Evolutionary conservation across 2,113 vertebrate genomes (phyloP), one percentile per base, ranked within the genome.

Genomic region (Apistogramma diplotaenia): DNA sequence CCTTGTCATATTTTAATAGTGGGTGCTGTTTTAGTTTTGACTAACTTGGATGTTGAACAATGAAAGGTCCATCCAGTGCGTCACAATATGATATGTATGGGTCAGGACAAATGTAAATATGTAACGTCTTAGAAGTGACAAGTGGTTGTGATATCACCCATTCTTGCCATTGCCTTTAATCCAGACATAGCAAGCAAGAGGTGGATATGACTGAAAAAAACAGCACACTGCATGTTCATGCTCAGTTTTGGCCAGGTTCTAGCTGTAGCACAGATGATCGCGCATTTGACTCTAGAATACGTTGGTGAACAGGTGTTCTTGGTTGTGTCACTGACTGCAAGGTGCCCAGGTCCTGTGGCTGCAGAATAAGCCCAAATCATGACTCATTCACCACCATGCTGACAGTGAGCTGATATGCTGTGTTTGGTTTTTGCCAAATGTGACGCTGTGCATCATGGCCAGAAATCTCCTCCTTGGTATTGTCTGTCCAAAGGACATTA

Each of bases 371-470:
- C 15, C 37, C 0, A 1, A 46, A 67, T 46, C 61, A 67, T 46
- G 0, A 0, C 37, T 27, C 37, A 5, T 67, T 23, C 43, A 27
- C 61, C 37, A 46, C 15, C 2, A 1, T 67, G 61, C 43, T 65
- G 37, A 43, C 21, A 18, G 40, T 65, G 43, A 21, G 61, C 21
- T 46, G 37, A 10, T 65, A 3, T 43, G 61, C 21, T 65, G 37
- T 0, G 2, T 43, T 65, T 43, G 37, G 1, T 18, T 65, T 33
- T 33, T 33, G 33, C 7, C 33, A 33, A 33, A 33, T 33, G 33
- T 35, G 33, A 35, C 8, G 2, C 33, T 35, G 33, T 35, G 33
- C 33, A 9, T 8, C 33, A 35, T 35, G 8, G 33, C 33, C 33
- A 35, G 1, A 35, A 35, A 35, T 35, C 33, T 35, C 35, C 8